Base-by-base conservation (phyloP, 2,113 vertebrate species). In the Megalops atlanticus region DNA sequence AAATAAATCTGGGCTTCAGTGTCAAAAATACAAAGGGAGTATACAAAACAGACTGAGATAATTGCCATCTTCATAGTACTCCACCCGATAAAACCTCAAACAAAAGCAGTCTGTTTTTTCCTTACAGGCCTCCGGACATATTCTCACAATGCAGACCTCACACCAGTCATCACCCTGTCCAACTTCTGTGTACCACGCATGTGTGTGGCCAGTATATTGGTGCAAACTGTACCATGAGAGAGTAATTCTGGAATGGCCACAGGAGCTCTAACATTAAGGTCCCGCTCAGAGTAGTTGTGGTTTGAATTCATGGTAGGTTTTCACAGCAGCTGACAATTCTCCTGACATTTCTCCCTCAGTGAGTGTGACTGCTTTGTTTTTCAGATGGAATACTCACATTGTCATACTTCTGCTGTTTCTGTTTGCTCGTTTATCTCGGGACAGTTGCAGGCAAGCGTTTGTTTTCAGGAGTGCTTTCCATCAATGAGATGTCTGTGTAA, bases 1-100 rank as follows among this genome's bases (percentile, higher is more conserved):
- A 88, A 88, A 74, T 72, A 68, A 36, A 88, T 89, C 72, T 84
- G 15, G 10, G 49, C 72, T 80, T 73, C 74, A 14, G 38, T 72
- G 36, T 70, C 77, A 58, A 64, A 41, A 69, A 33, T 6, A n/a
- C 35, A 14, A 71, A 47, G 52, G 45, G 70, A 31, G 33, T 18
- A 41, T 31, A 79, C 33, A 15, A 15, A 52, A 27, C 35, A 45
- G 75, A 35, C 76, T 74, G 68, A 39, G 18, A 78, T 58, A 78
- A 43, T 15, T 78, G 76, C 49, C 52, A 39, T 39, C 16, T 64
- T 35, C 14, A 73, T 69, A 79, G n/a, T 27, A 41, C 58, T 79
- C 77, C 81, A 73, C 36, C 76, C 45, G 33, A 21, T 36, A 78
- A 47, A 77, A 78, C 76, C 76, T 41, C 64, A 74, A 76, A 45